These are phyloP conservation scores for Pelecanoides urinatrix DNA, from an alignment of 2,113 vertebrate species.

Conservation along the genomic window DNA sequence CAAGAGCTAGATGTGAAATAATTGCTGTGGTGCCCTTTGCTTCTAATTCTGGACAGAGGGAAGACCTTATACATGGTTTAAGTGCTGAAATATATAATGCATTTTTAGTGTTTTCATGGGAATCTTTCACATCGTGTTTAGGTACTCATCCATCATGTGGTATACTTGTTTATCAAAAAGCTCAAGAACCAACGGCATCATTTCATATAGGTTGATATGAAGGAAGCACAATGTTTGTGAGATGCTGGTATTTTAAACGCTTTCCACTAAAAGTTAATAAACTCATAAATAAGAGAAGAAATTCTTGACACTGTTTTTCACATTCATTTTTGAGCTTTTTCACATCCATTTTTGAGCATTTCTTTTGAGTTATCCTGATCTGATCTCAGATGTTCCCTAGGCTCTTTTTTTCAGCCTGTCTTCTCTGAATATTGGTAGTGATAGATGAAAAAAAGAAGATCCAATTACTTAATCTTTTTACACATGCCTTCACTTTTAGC, in stretches of 20 bases:
- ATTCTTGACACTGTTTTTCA: neutral
- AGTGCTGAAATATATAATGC: neutral
- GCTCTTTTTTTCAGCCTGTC: neutral
- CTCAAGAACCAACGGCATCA: neutral
- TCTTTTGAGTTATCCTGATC: neutral
- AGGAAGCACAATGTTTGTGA: neutral
- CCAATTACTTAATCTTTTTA: constrained; percentile 1
- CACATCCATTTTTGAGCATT: neutral
- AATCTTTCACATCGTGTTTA: neutral
- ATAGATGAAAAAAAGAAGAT: neutral
- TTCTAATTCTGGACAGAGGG: neutral
- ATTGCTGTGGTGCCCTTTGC: neutral
- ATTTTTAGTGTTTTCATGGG: neutral
- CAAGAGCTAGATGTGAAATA: neutral
- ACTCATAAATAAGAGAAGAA: neutral
- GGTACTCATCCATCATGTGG: neutral
- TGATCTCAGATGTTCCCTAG: neutral
- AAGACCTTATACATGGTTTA: neutral
- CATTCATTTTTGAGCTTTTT: no score
- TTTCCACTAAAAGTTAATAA: neutral
- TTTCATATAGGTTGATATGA: neutral
- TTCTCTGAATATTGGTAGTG: neutral
- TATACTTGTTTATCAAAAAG: neutral
- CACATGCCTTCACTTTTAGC: neutral
- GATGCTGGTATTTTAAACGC: neutral